Evolutionary conservation across 2,888 invertebrate species (phyloP), one percentile per base, ranked within the genome.

Genomic region (Suillia variegata): DNA sequence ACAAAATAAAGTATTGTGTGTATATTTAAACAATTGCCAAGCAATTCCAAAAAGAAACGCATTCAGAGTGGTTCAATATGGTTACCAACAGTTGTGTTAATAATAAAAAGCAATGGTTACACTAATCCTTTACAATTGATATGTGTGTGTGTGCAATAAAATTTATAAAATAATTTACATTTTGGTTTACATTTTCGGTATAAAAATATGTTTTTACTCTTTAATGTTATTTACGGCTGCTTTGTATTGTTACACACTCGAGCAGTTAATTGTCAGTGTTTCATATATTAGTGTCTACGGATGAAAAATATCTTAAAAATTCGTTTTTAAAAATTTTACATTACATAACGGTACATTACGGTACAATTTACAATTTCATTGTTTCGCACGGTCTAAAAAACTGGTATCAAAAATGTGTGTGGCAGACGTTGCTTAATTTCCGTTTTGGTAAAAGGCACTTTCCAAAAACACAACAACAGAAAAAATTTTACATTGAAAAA

Each of bases 291-390:
- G 6, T 38, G 38, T 38, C 12, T 38, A n/a, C 38, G n/a, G 15
- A 10, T 38, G 15, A 10, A 38, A 38, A 38, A 38, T 26, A 26
- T 26, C 26, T 10, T n/a, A 38, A 38, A n/a, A 38, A 10, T 38
- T n/a, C 10, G 18, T 45, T 45, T 45, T 45, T 18, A 45, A 45
- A 45, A 45, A 20, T 45, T 17, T 20, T 45, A 45, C 45, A 18
- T 5, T n/a, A n/a, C n/a, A n/a, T n/a, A n/a, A n/a, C n/a, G n/a
- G n/a, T n/a, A n/a, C n/a, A n/a, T n/a, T n/a, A n/a, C n/a, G n/a
- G n/a, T 45, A 45, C 45, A 45, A 18, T 38, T n/a, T 45, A 45
- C 45, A 45, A 45, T 45, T 45, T 45, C 45, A 45, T 45, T 45
- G 45, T 45, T 20, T 8, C 18, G 3, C 45, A 45, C 45, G 17